phyloP scores from a whole-genome alignment of 2,888 invertebrate genomes.

The Xylocampa areola region DNA sequence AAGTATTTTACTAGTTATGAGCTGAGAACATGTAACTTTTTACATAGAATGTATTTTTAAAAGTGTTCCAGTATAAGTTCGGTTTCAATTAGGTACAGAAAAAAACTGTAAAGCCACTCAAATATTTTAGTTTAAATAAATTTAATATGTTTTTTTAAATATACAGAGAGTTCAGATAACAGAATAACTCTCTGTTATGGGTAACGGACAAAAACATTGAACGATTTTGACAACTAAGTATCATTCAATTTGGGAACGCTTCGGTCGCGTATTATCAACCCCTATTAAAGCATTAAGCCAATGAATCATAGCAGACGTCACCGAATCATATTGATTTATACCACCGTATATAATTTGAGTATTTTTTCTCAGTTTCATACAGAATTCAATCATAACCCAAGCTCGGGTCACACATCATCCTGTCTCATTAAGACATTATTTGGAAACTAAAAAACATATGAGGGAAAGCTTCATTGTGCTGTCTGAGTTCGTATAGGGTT shows the following conservation, averaged over 20 bases:
- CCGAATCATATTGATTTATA: constrained; percentile 66
- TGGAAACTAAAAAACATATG: constrained; percentile 66
- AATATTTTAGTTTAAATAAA: too few species aligned
- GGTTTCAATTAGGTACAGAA: too few species aligned
- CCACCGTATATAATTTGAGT: constrained; percentile 43
- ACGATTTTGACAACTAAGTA: too few species aligned
- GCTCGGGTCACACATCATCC: constrained; percentile 69
- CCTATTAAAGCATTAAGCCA: constrained; percentile 49
- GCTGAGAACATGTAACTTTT: constrained; percentile 42
- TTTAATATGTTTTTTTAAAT: too few species aligned
- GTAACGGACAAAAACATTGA: too few species aligned
- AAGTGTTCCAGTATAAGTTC: too few species aligned
- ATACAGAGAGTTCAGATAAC: too few species aligned
- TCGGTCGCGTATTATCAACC: constrained; percentile 29
- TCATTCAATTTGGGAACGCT: constrained; percentile 13
- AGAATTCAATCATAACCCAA: constrained; percentile 63
- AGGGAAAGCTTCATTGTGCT: constrained; percentile 64
- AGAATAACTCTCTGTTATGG: too few species aligned
- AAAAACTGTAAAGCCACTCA: too few species aligned
- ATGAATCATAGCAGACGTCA: constrained; percentile 66
- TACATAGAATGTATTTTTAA: too few species aligned
- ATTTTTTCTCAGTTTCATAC: constrained; percentile 61
- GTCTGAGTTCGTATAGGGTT: constrained; percentile 43
- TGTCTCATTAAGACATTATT: constrained; percentile 78
- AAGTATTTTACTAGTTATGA: constrained; percentile 32